These are phyloP conservation scores for Aphodius granarius DNA, from an alignment of 2,888 invertebrate species.

Conservation along the genomic window DNA sequence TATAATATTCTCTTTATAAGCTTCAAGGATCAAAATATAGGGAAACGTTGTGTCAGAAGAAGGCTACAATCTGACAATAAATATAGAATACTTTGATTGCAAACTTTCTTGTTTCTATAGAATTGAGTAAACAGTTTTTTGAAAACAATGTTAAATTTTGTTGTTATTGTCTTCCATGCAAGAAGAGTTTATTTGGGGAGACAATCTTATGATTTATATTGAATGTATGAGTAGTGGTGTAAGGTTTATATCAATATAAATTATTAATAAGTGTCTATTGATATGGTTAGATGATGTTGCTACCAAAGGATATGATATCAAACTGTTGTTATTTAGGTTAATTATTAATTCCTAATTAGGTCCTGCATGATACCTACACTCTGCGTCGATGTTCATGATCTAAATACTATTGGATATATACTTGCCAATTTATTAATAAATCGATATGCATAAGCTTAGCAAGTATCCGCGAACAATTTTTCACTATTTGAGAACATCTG, in stretches of 20 bases:
- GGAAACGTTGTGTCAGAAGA: neutral
- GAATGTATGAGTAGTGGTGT: neutral
- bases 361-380: neutral
- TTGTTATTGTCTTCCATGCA: neutral
- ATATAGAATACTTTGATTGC: neutral
- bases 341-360: neutral
- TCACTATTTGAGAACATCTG: neutral
- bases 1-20: neutral
- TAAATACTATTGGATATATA: neutral
- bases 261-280: neutral
- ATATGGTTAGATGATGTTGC: neutral
- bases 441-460: neutral
- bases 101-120: neutral
- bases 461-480: neutral
- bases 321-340: neutral
- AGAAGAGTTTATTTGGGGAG: neutral
- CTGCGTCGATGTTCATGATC: neutral
- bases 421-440: neutral
- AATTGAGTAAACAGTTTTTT: neutral
- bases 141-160: neutral
- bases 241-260: neutral
- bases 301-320: neutral
- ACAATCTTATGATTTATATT: neutral
- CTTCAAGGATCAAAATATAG: neutral
- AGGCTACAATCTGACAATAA: neutral